Evolutionary conservation across 2,888 invertebrate genomes (phyloP), one percentile per base, ranked within the genome.

Genomic region (Drosophila pseudotakahashii): DNA sequence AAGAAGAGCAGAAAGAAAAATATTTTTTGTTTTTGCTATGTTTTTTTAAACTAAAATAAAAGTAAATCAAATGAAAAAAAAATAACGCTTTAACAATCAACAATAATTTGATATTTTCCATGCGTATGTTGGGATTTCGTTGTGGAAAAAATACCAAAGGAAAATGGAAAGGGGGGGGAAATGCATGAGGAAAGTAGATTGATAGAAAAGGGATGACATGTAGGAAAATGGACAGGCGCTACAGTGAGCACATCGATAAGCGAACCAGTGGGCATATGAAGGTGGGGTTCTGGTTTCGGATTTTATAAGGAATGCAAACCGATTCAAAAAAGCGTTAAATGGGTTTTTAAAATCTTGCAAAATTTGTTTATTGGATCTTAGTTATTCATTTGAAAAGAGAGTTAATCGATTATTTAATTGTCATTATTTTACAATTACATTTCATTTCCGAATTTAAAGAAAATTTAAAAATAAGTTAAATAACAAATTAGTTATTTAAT

Each of bases 1-100:
- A 87, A 83, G 89, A 87, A 88, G 89, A 88, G 87, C 87, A 89
- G 85, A 89, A 82, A 87, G 78, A 89, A 79, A 89, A 77, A 87
- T 86, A 78, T 87, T 78, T 74, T 84, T 79, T 75, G 85, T 66
- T 66, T 84, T 81, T 81, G 87, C 76, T 83, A 66, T 66, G 69
- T 61, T 77, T 66, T 66, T 80, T 90, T 90, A 90, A 77, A 90
- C 90, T 90, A 88, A 77, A 89, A 86, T 76, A 82, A 74, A 88
- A 81, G 77, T 77, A 60, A 79, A 78, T 77, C 73, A 74, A 79
- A 83, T 54, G 30, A 30, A 80, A 77, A 87, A 87, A 83, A 84
- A 88, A 89, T 75, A 88, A 88, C 76, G 82, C 77, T 89, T 89
- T 88, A 89, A 88, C 84, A 84, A 66, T 81, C 62, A 80, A 89